Evolutionary conservation across 2,113 vertebrate species (phyloP).

Genomic region (Ariopsis seemanni): DNA sequence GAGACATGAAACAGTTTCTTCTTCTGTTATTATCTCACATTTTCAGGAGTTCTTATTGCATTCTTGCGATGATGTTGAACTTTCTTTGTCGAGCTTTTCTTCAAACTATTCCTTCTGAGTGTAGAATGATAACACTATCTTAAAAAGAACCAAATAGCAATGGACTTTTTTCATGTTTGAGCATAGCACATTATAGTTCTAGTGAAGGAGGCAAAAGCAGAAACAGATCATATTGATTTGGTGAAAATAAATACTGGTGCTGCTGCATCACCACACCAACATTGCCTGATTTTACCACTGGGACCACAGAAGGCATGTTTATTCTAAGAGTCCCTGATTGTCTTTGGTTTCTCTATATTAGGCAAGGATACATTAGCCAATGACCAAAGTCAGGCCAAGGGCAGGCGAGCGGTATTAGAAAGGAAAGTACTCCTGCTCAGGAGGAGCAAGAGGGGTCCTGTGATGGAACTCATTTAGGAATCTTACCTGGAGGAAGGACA

Average conservation of each 20-base stretch:
- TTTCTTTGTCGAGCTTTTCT: not conserved
- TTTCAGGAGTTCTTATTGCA: not conserved
- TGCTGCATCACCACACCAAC: conserved; percentile 35
- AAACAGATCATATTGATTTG: conserved; percentile 42
- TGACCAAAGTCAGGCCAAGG: conserved; percentile 62
- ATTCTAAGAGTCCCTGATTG: conserved; percentile 56
- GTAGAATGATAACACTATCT: not conserved
- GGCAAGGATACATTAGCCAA: conserved; percentile 57
- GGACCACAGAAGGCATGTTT: conserved; percentile 51
- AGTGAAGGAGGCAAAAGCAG: conserved; percentile 15
- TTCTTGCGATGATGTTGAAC: not conserved
- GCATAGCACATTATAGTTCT: conserved; percentile 16
- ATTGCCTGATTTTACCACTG: conserved; percentile 39
- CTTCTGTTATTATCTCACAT: not conserved
- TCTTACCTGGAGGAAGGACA: conserved; percentile 53
- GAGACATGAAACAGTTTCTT: not conserved
- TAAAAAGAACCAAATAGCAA: not conserved
- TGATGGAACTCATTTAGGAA: conserved; percentile 38
- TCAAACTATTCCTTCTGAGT: not conserved
- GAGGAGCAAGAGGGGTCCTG: conserved; percentile 17
- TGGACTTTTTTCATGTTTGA: not conserved
- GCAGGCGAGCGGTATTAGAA: conserved; percentile 32
- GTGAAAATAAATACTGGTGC: conserved; percentile 38
- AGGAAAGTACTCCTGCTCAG: conserved; percentile 9
- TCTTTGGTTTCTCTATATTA: conserved; percentile 61